A percentile compares a stretch with the other conserved stretches of the same genome.
Conservation (phyloP, 2,113 vertebrate genomes). For the Polypterus bichir region DNA sequence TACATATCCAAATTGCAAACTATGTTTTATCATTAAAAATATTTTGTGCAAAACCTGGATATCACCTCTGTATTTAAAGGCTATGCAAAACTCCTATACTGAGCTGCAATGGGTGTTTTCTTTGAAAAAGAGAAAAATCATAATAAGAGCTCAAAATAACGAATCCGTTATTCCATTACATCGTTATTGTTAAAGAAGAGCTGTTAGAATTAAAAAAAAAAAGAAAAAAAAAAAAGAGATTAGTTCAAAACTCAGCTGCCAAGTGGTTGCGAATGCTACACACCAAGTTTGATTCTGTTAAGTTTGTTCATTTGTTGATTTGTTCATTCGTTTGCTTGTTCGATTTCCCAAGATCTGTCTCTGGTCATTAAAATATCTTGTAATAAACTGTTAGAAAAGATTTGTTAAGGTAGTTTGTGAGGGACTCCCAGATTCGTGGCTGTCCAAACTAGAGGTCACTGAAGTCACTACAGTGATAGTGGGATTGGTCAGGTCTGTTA, state of each 20-base stretch:
- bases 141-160: not conserved
- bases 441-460: constrained; percentile 98
- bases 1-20: constrained; percentile 8
- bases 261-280: constrained; percentile 78
- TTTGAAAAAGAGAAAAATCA: constrained; percentile 3
- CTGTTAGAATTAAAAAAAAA: constrained; percentile 26
- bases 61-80: too few relatives aligned
- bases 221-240: constrained; percentile 26
- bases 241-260: constrained; percentile 70
- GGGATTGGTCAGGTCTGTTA: constrained; percentile 99
- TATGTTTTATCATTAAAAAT: too few relatives aligned
- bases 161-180: constrained; percentile 10
- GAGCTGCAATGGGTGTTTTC: not conserved
- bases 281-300: constrained; percentile 47
- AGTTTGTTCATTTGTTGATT: constrained; percentile 23
- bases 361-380: constrained; percentile 48
- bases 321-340: constrained; percentile 42
- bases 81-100: too few relatives aligned
- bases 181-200: constrained; percentile 13
- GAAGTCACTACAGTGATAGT: constrained; percentile 95
- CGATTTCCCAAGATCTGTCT: constrained; percentile 61
- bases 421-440: constrained; percentile 95
- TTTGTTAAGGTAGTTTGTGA: constrained; percentile 98
- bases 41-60: too few relatives aligned
- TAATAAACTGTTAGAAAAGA: constrained; percentile 90